Percentiles rank a stretch among this genome's conserved stretches.
phyloP scores from a whole-genome alignment of 2,888 invertebrate species.

The Drosophila emarginata region DNA sequence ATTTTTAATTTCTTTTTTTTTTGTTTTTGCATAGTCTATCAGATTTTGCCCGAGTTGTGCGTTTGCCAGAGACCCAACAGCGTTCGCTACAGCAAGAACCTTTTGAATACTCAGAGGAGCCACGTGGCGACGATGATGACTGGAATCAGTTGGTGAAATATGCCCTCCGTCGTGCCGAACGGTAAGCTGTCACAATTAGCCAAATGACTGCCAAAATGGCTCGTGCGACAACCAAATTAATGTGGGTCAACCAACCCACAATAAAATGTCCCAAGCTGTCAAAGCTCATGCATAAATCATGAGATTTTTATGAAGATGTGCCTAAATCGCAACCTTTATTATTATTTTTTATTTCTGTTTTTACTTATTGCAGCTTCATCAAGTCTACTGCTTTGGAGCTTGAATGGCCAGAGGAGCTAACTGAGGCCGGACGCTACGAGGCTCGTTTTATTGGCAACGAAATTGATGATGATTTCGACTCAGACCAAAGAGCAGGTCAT shows the following conservation, averaged over 20 bases:
- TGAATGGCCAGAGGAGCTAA: constrained; percentile 89
- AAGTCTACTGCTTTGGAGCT: constrained; percentile 91
- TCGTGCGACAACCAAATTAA: constrained; percentile 45
- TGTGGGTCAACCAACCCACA: constrained; percentile 38
- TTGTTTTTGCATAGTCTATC: constrained; percentile 83
- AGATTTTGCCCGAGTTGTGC: constrained; percentile 88
- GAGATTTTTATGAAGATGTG: constrained; percentile 43
- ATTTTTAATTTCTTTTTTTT: not conserved
- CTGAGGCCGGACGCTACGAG: constrained; percentile 88
- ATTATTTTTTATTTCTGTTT: not conserved
- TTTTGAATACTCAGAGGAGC: constrained; percentile 88
- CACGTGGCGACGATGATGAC: constrained; percentile 89
- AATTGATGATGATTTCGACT: constrained; percentile 90
- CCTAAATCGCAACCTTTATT: constrained; percentile 22
- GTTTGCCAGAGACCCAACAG: constrained; percentile 87
- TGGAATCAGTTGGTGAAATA: constrained; percentile 92
- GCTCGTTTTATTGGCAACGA: constrained; percentile 93
- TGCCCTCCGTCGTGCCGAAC: constrained; percentile 88
- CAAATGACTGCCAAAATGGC: constrained; percentile 46
- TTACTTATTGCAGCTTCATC: constrained; percentile 84
- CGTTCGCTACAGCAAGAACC: constrained; percentile 88
- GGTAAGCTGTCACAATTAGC: constrained; percentile 82
- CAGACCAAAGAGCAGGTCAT: constrained; percentile 89
- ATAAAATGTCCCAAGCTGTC: constrained; percentile 10
- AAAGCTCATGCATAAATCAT: constrained; percentile 52